Evolutionary conservation across 2,113 vertebrate species (phyloP).

Genomic region (Ranitomeya imitator): DNA sequence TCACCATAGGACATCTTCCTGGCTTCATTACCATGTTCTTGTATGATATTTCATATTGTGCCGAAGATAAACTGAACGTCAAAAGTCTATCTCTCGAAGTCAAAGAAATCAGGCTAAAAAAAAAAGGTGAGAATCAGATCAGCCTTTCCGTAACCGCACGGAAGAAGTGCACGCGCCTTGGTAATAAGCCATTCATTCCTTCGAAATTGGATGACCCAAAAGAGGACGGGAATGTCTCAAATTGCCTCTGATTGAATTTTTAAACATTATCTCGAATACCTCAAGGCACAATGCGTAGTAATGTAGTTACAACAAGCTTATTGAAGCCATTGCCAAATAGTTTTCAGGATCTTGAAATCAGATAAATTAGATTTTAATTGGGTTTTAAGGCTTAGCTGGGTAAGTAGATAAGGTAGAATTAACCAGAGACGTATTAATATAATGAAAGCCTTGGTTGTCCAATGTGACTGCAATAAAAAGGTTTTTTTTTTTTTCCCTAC

Average conservation of each 20-base stretch:
- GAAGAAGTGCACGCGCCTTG: background rate
- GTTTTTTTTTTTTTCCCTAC: background rate
- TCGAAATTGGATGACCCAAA: conserved; percentile 21
- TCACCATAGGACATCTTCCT: background rate
- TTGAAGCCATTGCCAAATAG: conserved; percentile 67
- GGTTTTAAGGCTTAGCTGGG: conserved; percentile 79
- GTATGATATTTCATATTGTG: background rate
- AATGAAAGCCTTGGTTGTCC: conserved; percentile 74
- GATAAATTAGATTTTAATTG: conserved; percentile 86
- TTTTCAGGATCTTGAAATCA: conserved; percentile 73
- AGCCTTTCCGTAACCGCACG: background rate
- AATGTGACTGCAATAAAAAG: conserved; percentile 66
- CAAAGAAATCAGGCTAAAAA: conserved; percentile 19
- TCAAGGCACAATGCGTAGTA: conserved; percentile 62
- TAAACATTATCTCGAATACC: conserved; percentile 63
- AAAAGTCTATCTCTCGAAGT: conserved; percentile 20
- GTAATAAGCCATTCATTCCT: conserved; percentile 49
- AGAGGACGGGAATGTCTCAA: conserved; percentile 52
- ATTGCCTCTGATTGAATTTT: conserved; percentile 59
- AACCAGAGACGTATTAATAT: conserved; percentile 74
- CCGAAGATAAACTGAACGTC: conserved; percentile 8
- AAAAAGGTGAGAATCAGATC: conserved; percentile 36
- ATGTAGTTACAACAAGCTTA: conserved; percentile 65
- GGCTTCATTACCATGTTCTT: conserved; percentile 1
- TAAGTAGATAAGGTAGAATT: conserved; percentile 79